These are phyloP conservation scores for Pandemis heparana DNA, from an alignment of 2,888 invertebrate species.

Conservation along the genomic window DNA sequence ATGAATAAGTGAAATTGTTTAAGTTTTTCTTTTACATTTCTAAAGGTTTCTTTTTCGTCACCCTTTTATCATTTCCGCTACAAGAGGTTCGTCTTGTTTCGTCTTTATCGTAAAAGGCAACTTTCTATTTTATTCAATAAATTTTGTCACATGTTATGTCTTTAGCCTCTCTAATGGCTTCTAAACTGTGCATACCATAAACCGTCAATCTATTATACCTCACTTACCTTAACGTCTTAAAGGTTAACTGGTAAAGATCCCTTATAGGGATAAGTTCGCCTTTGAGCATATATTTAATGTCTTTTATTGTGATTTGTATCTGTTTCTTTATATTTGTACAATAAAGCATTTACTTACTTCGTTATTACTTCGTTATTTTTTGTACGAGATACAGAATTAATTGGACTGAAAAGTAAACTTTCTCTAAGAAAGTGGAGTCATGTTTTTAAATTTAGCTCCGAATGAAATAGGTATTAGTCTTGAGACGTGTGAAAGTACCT, in stretches of 20 bases:
- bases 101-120: constrained; percentile 5
- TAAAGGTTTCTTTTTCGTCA: not conserved
- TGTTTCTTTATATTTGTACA: too few species aligned
- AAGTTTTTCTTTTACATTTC: constrained; percentile 1
- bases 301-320: too few species aligned
- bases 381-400: constrained; percentile 10
- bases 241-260: too few species aligned
- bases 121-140: constrained; percentile 34
- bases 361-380: not conserved
- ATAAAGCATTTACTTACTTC: too few species aligned
- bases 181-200: constrained; percentile 3
- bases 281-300: too few species aligned
- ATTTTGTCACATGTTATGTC: constrained; percentile 14
- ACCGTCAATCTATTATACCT: not conserved
- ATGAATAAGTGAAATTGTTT: constrained; percentile 3
- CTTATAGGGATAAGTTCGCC: too few species aligned
- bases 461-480: not conserved
- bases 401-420: constrained; percentile 23
- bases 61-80: constrained; percentile 6
- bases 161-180: constrained; percentile 17
- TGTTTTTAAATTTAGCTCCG: constrained; percentile 1
- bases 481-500: constrained; percentile 15
- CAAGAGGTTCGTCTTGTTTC: not conserved
- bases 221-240: constrained; percentile 8
- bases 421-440: constrained; percentile 22